Evolutionary conservation across 2,797 vertebrate species (phyloP), one percentile per base, ranked within the genome.

Genomic region (Masticophis lateralis): DNA sequence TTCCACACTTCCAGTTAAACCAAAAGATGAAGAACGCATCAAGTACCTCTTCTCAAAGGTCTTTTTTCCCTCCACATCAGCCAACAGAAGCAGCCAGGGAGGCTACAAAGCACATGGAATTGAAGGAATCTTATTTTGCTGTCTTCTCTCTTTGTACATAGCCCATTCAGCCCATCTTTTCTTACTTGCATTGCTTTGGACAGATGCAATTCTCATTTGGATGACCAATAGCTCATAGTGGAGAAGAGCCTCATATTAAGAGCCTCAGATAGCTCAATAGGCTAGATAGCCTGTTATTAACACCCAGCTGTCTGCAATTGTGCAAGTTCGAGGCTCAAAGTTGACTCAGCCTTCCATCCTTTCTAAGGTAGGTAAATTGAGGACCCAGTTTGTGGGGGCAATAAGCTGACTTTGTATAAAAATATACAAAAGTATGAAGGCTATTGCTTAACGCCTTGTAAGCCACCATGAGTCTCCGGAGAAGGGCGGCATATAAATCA

Each of bases 171-270:
- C 90, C 25, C 1, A 6, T 13, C 69, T 91, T 93, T 95, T 94
- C 91, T 89, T 95, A 93, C 94, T 88, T 96, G 74, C 93, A 94
- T 83, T 56, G 93, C 96, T 95, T 93, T 94, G 90, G 8, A 92
- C 94, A 95, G 53, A 95, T 55, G 87, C 4, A 83, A n/a, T 88
- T 53, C 32, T 92, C 66, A 88, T 83, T 95, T 96, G 93, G 87
- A 56, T 93, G 83, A 61, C 92, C 79, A 91, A 91, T 94, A 37
- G 92, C 90, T 66, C 28, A 66, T 2, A 66, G 63, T n/a, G 28
- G 63, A n/a, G 5, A n/a, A 66, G 12, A 66, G 0, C 2, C 13
- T 37, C 37, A 37, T 37, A 37, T 37, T 37, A 37, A 37, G 37
- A 37, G 37, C 37, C 37, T 37, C 37, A 37, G 37, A 37, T 37